These are phyloP conservation scores for Zaprionus bogoriensis DNA, from an alignment of 2,888 invertebrate species.

Conservation along the genomic window DNA sequence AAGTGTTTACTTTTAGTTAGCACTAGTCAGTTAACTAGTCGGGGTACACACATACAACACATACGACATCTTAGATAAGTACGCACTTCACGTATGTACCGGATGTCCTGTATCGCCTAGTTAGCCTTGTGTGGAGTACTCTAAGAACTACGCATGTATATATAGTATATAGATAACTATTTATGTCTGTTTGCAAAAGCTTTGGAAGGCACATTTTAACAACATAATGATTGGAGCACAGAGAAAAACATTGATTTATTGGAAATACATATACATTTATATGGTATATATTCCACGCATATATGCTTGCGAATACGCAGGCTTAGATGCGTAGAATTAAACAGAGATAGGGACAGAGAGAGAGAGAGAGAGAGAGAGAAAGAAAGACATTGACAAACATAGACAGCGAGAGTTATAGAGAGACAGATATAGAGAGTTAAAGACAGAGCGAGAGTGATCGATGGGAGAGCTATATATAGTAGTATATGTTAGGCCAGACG, in stretches of 20 bases:
- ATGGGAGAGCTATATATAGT: constrained; percentile 36
- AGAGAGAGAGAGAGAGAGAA: constrained; percentile 24
- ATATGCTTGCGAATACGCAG: constrained; percentile 10
- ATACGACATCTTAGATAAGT: neutral
- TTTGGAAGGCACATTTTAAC: constrained; percentile 26
- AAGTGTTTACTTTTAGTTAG: neutral
- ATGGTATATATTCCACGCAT: constrained; percentile 11
- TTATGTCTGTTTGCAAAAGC: constrained; percentile 17
- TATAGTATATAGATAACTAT: constrained; percentile 11
- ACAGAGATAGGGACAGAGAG: constrained; percentile 11
- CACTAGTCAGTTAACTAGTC: neutral
- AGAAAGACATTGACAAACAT: constrained; percentile 33
- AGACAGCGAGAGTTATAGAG: constrained; percentile 31
- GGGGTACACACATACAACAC: neutral
- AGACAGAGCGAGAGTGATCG: constrained; percentile 33
- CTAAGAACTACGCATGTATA: constrained; percentile 19
- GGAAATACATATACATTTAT: constrained; percentile 3
- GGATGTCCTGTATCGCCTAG: neutral
- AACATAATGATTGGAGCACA: constrained; percentile 20
- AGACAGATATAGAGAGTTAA: constrained; percentile 19
- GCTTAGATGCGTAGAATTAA: constrained; percentile 12
- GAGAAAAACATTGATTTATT: constrained; percentile 12
- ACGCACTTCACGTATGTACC: neutral
- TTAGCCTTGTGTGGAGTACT: constrained; percentile 1
- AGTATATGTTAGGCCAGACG: constrained; percentile 26